phyloP scores from a whole-genome alignment of 2,797 vertebrate genomes.

The Acrossocheilus fasciatus region DNA sequence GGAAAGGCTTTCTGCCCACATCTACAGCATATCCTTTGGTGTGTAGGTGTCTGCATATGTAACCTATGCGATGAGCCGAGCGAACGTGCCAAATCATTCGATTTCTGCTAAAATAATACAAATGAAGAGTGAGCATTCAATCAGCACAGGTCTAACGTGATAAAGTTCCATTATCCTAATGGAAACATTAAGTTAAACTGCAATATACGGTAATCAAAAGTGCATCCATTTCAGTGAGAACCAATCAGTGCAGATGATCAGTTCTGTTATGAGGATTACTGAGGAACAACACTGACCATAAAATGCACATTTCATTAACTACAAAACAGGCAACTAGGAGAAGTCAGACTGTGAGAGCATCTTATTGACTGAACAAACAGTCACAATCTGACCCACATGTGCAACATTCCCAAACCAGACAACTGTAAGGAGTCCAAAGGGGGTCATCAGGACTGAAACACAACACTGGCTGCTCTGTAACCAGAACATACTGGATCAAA shows the following conservation, averaged over 20 bases:
- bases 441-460: conserved; percentile 35
- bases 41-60: not conserved
- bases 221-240: not conserved
- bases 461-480: not conserved
- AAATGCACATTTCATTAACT: conserved; percentile 69
- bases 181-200: not conserved
- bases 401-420: conserved; percentile 73
- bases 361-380: conserved; percentile 68
- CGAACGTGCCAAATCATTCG: not conserved
- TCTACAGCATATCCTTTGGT: conserved; percentile 24
- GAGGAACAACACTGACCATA: conserved; percentile 60
- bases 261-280: conserved; percentile 42
- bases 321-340: conserved; percentile 66
- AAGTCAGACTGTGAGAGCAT: conserved; percentile 49
- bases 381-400: conserved; percentile 67
- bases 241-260: not conserved
- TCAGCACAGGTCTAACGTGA: not conserved
- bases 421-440: conserved; percentile 59
- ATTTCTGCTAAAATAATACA: not conserved
- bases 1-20: conserved; percentile 35
- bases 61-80: not conserved
- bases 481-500: conserved; percentile 23
- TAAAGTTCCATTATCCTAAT: not conserved
- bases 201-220: not conserved
- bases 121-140: not conserved